Evolutionary conservation across 2,113 vertebrate species (phyloP), one percentile per base, ranked within the genome.

Genomic region (Artemisiospiza belli): DNA sequence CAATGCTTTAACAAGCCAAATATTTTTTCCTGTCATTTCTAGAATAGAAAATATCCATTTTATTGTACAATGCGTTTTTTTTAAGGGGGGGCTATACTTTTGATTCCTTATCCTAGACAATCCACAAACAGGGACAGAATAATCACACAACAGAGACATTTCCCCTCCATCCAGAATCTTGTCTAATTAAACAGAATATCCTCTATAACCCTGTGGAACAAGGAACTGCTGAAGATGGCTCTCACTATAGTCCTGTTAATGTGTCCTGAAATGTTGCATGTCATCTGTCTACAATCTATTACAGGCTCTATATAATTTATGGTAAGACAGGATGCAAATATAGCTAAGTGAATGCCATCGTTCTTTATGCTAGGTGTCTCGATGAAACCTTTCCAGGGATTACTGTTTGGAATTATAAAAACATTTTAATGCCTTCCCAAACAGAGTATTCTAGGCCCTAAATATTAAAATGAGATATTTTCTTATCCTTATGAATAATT

Each of bases 141-240:
- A 79, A 69, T 39, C 23, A 68, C 12, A 28, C 9, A 15, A 12
- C 11, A 57, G 27, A 64, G 22, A 63, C 3, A 11, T 3, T 12
- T 16, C 1, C 1, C 1, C 16, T 4, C 11, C 5, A 1, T 41
- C 3, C 57, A 85, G 15, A 12, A 3, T 47, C 33, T 76, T 55
- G 4, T 59, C 33, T 52, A 59, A 51, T 22, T 46, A 72, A 66
- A 55, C 5, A 75, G 43, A 84, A 1, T 30, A 55, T 25, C 6
- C 15, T 9, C 37, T 16, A 28, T 51, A 22, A 68, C 7, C 20
- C 15, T 35, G 8, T 43, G 16, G 27, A 63, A 24, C 10, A 55
- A 43, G 12, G 35, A 75, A 21, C 23, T 89, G 27, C 12, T 73
- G 16, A 79, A 72, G 11, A 44, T 41, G 13, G 43, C 13, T 28